Percentiles rank a stretch among this genome's conserved stretches.
These are phyloP conservation scores for Alsophila aescularia DNA, from an alignment of 2,888 invertebrate species.

Conservation along the genomic window DNA sequence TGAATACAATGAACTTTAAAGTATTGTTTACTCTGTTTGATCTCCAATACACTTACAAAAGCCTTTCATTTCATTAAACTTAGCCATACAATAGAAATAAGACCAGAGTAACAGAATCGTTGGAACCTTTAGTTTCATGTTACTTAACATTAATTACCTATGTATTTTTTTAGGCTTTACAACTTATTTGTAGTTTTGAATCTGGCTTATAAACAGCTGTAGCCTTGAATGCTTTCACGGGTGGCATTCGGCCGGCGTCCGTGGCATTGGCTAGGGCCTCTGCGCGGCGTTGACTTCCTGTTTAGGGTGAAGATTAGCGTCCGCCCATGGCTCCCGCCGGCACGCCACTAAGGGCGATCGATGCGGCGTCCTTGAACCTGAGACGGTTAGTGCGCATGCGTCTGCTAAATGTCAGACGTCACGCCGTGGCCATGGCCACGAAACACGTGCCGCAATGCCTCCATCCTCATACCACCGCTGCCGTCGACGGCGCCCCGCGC, in stretches of 20 bases:
- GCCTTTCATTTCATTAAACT: too few species aligned
- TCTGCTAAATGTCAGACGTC: constrained; percentile 70
- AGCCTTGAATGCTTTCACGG: constrained; percentile 4
- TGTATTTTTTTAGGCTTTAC: too few species aligned
- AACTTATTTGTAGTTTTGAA: not conserved
- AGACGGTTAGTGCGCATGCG: constrained; percentile 63
- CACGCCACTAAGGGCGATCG: constrained; percentile 66
- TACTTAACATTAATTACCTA: too few species aligned
- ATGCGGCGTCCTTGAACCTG: constrained; percentile 78
- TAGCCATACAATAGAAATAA: too few species aligned
- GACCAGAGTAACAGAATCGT: too few species aligned
- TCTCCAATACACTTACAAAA: too few species aligned
- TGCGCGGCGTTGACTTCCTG: constrained; percentile 60
- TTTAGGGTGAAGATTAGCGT: constrained; percentile 57
- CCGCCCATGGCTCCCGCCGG: constrained; percentile 65
- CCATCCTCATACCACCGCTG: constrained; percentile 40
- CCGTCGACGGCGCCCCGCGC: constrained; percentile 27
- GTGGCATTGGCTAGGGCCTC: constrained; percentile 56
- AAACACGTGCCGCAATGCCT: constrained; percentile 58
- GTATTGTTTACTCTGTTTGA: too few species aligned
- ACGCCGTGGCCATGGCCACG: constrained; percentile 76
- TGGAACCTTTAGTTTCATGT: too few species aligned
- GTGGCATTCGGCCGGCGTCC: constrained; percentile 40
- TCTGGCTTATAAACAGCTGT: constrained; percentile 3
- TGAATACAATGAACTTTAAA: too few species aligned